A percentile compares a stretch with the other conserved stretches of the same genome.
These are phyloP conservation scores for Ornithoptera priamus DNA, from an alignment of 2,888 invertebrate species.

Conservation along the genomic window DNA sequence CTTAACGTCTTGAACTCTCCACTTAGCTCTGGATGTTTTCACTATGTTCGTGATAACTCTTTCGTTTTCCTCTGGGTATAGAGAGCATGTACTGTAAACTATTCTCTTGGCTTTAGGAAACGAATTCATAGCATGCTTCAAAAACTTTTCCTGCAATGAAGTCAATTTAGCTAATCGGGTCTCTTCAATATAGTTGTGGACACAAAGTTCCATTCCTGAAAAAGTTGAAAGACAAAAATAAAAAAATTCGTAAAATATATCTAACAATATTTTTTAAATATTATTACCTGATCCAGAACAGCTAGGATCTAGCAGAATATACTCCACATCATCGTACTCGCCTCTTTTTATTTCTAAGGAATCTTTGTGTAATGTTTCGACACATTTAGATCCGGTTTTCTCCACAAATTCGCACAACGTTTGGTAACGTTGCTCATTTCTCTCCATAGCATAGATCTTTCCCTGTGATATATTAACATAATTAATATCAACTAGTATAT, in stretches of 20 bases:
- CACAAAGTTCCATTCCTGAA: conserved; percentile 67
- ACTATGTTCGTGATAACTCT: conserved; percentile 89
- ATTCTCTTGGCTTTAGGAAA: conserved; percentile 92
- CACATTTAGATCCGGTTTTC: conserved; percentile 83
- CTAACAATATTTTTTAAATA: neutral
- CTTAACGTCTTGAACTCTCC: conserved; percentile 82
- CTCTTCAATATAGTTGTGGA: conserved; percentile 69
- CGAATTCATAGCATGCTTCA: conserved; percentile 90
- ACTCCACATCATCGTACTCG: conserved; percentile 86
- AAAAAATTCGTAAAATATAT: neutral
- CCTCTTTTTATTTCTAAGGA: conserved; percentile 82
- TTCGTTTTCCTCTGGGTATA: conserved; percentile 95
- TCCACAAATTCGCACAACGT: conserved; percentile 83
- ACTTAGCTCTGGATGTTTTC: conserved; percentile 75
- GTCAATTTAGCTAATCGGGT: conserved; percentile 83
- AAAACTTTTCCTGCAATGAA: conserved; percentile 89
- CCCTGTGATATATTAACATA: conserved; percentile 67
- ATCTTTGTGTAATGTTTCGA: conserved; percentile 85
- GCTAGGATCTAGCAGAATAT: conserved; percentile 97
- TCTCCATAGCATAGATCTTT: conserved; percentile 91
- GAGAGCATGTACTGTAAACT: conserved; percentile 98
- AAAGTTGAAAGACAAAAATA: conserved; percentile 15
- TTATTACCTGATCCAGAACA: conserved; percentile 94
- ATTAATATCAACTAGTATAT: neutral
- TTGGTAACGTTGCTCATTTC: conserved; percentile 82